Conservation (phyloP, 2,797 vertebrate genomes). For the Lemur catta region DNA sequence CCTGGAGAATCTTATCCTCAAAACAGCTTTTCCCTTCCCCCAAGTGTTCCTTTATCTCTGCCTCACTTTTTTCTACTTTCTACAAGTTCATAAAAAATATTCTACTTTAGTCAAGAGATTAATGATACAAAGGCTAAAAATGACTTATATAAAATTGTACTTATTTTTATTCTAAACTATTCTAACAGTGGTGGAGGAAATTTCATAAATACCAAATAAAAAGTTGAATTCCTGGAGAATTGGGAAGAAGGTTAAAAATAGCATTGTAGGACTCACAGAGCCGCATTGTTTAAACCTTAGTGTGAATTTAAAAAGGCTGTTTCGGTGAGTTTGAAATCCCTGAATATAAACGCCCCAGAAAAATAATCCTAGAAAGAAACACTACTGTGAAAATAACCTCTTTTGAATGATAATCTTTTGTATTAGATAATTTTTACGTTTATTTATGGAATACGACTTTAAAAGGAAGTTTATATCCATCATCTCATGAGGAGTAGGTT, state of each 20-base stretch:
- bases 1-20: not conserved
- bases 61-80: not conserved
- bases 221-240: not conserved
- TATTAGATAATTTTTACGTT: not conserved
- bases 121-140: not conserved
- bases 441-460: not conserved
- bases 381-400: not conserved
- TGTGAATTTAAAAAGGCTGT: constrained; percentile 5
- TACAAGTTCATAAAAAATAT: not conserved
- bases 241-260: not conserved
- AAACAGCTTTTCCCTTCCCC: not conserved
- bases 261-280: not conserved
- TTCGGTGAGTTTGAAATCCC: not conserved
- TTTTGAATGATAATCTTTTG: not conserved
- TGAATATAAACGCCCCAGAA: not conserved
- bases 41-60: not conserved
- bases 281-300: not conserved
- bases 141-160: not conserved
- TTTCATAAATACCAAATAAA: not conserved
- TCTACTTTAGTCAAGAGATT: not conserved
- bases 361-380: not conserved
- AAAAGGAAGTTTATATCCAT: not conserved
- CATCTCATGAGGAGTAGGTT: not conserved
- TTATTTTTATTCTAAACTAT: not conserved
- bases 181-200: not conserved